Evolutionary conservation across 30 jellyfish, hydroid and myxozoan genomes (phyloP).

Genomic region (Cassiopea andromeda): DNA sequence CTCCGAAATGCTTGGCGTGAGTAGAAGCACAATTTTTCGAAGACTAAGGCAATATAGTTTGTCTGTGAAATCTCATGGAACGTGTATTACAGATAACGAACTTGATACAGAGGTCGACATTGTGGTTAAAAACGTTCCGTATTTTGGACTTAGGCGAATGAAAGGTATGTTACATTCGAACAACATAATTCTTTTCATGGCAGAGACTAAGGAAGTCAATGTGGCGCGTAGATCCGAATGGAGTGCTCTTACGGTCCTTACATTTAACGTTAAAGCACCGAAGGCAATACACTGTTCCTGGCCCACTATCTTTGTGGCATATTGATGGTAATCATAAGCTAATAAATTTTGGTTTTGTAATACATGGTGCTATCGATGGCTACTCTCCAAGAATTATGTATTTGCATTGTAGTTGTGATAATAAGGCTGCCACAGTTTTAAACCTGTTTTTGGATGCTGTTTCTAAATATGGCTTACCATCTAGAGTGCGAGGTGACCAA

Average conservation of each 20-base stretch:
- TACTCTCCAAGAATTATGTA: conserved; percentile 37
- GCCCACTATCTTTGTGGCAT: conserved; percentile 30
- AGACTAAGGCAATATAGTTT: conserved; percentile 34
- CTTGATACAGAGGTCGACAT: conserved; percentile 14
- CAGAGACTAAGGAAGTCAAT: conserved; percentile 31
- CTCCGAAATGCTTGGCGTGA: conserved; percentile 44
- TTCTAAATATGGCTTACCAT: conserved; percentile 38
- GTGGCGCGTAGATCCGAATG: conserved; percentile 51
- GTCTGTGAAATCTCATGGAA: conserved; percentile 26
- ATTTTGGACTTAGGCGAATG: conserved; percentile 35
- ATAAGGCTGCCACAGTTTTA: conserved; percentile 58
- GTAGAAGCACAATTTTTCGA: conserved; percentile 36
- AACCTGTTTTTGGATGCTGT: conserved; percentile 39
- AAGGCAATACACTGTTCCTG: conserved; percentile 32
- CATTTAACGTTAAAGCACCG: conserved; percentile 3
- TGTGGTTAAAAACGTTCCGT: conserved; percentile 28
- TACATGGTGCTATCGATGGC: conserved; percentile 64
- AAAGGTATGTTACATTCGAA: conserved; percentile 28
- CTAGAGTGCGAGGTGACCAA: conserved; percentile 52
- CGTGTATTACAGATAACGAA: conserved; percentile 15
- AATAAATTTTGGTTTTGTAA: conserved; percentile 15
- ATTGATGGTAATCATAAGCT: conserved; percentile 36
- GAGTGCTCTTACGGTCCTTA: conserved; percentile 27
- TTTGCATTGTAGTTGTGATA: conserved; percentile 24
- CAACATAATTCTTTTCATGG: not conserved